Percentiles rank a stretch among this genome's conserved stretches.
These are phyloP conservation scores for Caiman crocodilus DNA, from an alignment of 2,797 vertebrate genomes.

Conservation along the genomic window DNA sequence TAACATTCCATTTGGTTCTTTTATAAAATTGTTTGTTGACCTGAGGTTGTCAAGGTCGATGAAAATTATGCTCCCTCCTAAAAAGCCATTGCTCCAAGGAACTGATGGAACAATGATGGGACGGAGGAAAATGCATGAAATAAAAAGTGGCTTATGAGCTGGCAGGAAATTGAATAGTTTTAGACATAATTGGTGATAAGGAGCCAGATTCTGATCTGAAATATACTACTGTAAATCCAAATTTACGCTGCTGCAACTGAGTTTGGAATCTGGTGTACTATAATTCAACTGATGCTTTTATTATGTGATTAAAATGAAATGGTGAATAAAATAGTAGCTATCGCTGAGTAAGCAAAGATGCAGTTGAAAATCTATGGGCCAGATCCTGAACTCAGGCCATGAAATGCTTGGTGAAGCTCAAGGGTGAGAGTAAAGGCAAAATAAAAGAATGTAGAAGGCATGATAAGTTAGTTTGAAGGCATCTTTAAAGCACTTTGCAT, in stretches of 20 bases:
- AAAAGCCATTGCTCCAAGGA: no score
- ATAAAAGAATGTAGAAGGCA: background rate
- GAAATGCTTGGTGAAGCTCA: background rate
- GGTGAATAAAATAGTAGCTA: background rate
- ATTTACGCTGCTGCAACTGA: background rate
- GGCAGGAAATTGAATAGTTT: background rate
- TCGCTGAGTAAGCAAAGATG: background rate
- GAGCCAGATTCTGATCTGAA: background rate
- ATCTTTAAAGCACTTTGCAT: background rate
- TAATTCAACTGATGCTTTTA: background rate
- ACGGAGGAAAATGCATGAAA: background rate
- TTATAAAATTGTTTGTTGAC: constrained; percentile 38
- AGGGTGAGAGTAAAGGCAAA: background rate
- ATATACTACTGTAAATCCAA: background rate
- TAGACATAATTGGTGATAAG: background rate
- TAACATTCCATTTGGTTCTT: constrained; percentile 30
- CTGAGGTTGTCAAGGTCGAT: constrained; percentile 45
- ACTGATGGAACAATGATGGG: background rate
- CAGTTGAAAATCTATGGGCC: background rate
- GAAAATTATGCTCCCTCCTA: constrained; percentile 27
- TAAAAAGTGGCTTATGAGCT: background rate
- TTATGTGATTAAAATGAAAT: background rate
- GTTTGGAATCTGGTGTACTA: fast-evolving
- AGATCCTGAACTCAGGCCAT: background rate
- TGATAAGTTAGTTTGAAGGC: background rate